phyloP scores from a whole-genome alignment of 2,797 vertebrate genomes.

The Rachycentron canadum region DNA sequence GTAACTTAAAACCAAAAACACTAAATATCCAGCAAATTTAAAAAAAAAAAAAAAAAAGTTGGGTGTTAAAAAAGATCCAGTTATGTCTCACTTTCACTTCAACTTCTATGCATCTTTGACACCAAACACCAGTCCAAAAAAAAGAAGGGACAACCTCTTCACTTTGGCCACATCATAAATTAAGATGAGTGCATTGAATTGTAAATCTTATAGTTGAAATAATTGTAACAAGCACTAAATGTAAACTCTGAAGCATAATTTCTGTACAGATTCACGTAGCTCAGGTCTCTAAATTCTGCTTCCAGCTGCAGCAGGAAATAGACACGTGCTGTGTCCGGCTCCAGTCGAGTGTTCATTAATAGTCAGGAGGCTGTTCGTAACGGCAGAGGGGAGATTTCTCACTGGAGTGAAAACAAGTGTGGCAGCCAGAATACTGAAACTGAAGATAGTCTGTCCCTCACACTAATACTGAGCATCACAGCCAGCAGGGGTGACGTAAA shows the following conservation, averaged over 20 bases:
- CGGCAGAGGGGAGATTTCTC: constrained; percentile 33
- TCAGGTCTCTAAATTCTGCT: neutral
- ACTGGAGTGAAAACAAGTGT: constrained; percentile 29
- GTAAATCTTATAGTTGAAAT: constrained; percentile 1
- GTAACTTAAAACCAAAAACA: constrained; percentile 45
- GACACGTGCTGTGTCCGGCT: neutral
- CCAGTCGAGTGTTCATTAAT: constrained; percentile 15
- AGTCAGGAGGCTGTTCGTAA: constrained; percentile 7
- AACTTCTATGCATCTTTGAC: constrained; percentile 8
- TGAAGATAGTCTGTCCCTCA: constrained; percentile 13
- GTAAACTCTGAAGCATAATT: constrained; percentile 32
- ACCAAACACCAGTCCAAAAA: constrained; percentile 21
- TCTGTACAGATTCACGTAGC: constrained; percentile 4
- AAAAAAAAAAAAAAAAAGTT: neutral
- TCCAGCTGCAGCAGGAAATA: constrained; percentile 14
- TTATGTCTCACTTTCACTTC: neutral
- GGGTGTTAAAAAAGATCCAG: constrained; percentile 17
- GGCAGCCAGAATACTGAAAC: constrained; percentile 33
- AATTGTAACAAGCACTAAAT: constrained; percentile 3
- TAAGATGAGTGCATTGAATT: constrained; percentile 14
- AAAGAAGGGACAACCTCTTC: constrained; percentile 20
- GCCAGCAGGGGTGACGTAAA: constrained; percentile 14
- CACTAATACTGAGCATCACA: constrained; percentile 2
- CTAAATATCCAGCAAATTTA: constrained; percentile 37
- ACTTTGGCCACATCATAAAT: constrained; percentile 45